Percentiles rank a stretch among this genome's conserved stretches.
phyloP scores from a whole-genome alignment of 2,113 vertebrate genomes.

The Lepus europaeus region DNA sequence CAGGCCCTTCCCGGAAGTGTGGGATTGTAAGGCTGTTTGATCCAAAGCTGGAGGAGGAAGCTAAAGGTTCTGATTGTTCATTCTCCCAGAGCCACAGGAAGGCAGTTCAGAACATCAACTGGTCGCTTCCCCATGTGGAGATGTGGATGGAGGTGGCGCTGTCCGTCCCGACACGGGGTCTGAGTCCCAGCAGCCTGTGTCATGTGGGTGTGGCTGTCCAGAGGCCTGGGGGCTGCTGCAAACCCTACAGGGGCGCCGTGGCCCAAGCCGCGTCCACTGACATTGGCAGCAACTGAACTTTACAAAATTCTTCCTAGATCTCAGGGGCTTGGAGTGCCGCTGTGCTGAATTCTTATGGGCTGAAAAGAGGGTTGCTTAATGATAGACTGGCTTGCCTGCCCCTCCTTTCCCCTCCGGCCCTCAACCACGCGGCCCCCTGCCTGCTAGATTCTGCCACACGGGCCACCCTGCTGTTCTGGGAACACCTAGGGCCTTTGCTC shows the following conservation, averaged over 20 bases:
- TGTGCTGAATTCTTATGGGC: constrained; percentile 6
- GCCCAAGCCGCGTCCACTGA: background rate
- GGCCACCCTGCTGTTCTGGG: background rate
- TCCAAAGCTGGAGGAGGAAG: too few species aligned
- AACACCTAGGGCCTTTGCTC: background rate
- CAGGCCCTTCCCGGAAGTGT: too few species aligned
- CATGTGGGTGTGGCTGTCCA: background rate
- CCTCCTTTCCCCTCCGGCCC: background rate
- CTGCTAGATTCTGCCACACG: background rate
- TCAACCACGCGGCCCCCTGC: too few species aligned
- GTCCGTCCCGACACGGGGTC: too few species aligned
- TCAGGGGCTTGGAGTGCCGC: background rate
- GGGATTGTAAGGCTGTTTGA: too few species aligned
- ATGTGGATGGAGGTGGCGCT: background rate
- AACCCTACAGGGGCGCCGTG: background rate
- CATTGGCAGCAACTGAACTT: background rate
- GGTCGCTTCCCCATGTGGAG: background rate
- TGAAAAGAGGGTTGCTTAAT: background rate
- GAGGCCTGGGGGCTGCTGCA: background rate
- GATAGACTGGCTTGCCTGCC: background rate
- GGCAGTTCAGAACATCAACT: background rate
- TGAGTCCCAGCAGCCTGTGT: background rate
- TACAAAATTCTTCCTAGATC: background rate
- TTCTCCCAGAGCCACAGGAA: background rate
- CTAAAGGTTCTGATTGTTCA: too few species aligned